phyloP scores from a whole-genome alignment of 2,113 vertebrate genomes.

The Boulengeromyrus knoepffleri region DNA sequence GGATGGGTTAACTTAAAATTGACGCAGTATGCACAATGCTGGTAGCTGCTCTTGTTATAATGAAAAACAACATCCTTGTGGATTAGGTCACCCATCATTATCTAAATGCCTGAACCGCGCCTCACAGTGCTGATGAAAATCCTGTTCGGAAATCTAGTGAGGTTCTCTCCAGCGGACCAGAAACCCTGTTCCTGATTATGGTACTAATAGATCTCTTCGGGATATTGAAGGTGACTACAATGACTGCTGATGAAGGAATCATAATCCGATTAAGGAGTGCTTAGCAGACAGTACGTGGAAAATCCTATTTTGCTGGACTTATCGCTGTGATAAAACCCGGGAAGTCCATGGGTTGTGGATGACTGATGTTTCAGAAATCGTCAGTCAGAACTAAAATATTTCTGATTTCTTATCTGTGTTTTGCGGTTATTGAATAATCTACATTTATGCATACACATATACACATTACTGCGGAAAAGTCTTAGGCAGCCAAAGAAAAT shows the following conservation, averaged over 20 bases:
- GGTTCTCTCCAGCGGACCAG: not conserved
- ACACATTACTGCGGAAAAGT: not conserved
- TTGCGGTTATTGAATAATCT: not conserved
- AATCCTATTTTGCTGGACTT: not conserved
- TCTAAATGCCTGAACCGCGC: not conserved
- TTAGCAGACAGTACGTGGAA: not conserved
- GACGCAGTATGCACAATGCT: not conserved
- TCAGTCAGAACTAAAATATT: not conserved
- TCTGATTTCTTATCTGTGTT: not conserved
- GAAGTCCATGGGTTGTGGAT: not conserved
- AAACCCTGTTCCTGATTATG: not conserved
- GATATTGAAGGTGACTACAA: constrained; percentile 4
- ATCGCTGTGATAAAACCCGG: not conserved
- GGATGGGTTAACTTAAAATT: not conserved
- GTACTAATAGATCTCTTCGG: not conserved
- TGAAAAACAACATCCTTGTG: not conserved
- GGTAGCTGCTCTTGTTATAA: not conserved
- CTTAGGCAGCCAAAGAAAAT: not conserved
- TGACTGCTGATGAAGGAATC: constrained; percentile 8
- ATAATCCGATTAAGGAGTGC: constrained; percentile 10
- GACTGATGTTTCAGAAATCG: not conserved
- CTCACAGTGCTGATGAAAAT: not conserved
- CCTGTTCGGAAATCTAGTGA: not conserved
- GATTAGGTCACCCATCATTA: not conserved
- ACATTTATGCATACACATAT: not conserved